Conservation (phyloP, 2,888 invertebrate species). For the Temnothorax rugatulus region DNA sequence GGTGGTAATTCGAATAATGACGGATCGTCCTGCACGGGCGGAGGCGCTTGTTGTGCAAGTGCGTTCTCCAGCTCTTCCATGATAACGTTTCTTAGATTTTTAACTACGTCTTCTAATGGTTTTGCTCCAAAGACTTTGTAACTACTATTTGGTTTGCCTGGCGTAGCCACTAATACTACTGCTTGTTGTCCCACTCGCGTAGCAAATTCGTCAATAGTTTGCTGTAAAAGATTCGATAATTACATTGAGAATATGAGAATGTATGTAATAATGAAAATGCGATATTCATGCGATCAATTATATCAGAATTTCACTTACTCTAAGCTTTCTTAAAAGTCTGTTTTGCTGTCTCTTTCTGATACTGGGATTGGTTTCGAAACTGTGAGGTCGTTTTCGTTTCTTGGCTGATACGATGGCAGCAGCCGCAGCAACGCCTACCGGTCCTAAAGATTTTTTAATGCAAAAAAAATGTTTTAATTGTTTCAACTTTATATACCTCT, state of each 20-base stretch:
- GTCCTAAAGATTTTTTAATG: conserved; percentile 88
- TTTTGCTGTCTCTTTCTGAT: conserved; percentile 98
- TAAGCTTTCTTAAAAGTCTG: conserved; percentile 94
- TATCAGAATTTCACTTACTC: conserved; percentile 87
- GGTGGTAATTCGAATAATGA: conserved; percentile 98
- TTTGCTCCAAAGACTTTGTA: conserved; percentile 99
- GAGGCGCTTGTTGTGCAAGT: conserved; percentile 96
- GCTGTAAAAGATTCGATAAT: conserved; percentile 87
- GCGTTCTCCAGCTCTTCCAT: conserved; percentile 98
- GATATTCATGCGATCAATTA: not conserved
- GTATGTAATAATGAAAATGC: not conserved
- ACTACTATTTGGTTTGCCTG: conserved; percentile 97
- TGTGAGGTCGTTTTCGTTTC: conserved; percentile 97
- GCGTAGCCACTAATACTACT: conserved; percentile 97
- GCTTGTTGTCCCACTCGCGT: conserved; percentile 99
- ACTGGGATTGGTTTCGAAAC: conserved; percentile 98
- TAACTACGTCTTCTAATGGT: conserved; percentile 97
- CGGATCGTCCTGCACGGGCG: conserved; percentile 95
- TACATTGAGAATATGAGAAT: not conserved
- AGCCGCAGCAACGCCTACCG: conserved; percentile 98
- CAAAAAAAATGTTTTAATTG: conserved; percentile 53
- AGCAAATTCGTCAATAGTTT: conserved; percentile 98
- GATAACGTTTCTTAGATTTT: conserved; percentile 95
- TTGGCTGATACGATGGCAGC: conserved; percentile 98
- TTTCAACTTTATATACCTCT: conserved; percentile 31